These are phyloP conservation scores for Sycophaga agraensis DNA, from an alignment of 1,140 invertebrate species.

Conservation along the genomic window DNA sequence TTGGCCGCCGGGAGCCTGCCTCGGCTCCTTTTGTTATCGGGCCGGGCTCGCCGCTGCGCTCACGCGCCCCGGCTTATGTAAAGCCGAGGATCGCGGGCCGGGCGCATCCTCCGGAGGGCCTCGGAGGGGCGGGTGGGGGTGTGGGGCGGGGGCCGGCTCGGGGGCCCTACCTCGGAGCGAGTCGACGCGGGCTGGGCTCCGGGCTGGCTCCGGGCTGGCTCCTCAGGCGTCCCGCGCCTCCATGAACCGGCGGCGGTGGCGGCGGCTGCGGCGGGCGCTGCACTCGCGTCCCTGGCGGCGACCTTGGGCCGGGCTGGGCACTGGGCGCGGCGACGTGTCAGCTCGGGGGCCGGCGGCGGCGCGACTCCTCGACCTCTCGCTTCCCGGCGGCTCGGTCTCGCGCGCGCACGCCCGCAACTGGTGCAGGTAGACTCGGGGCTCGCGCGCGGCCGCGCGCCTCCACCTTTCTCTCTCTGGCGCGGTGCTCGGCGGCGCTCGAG, in stretches of 20 bases:
- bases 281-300: no score
- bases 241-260: background rate
- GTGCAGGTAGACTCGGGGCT: background rate
- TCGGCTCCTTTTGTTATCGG: no score
- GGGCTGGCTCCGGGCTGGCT: background rate
- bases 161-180: constrained; percentile 13
- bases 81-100: no score
- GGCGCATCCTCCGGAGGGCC: no score
- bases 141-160: background rate
- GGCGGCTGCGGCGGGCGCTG: no score
- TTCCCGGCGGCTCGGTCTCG: background rate
- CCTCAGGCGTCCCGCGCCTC: constrained; percentile 19
- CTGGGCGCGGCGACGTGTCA: no score
- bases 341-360: background rate
- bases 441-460: background rate
- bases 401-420: background rate
- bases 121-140: background rate
- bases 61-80: no score
- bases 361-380: background rate
- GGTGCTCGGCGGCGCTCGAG: background rate
- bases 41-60: no score
- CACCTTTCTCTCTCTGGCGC: background rate
- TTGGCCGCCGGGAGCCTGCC: no score
- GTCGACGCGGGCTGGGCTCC: background rate
- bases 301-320: no score